Conservation (phyloP, 2,797 vertebrate genomes). For the Rhinogobio ventralis region DNA sequence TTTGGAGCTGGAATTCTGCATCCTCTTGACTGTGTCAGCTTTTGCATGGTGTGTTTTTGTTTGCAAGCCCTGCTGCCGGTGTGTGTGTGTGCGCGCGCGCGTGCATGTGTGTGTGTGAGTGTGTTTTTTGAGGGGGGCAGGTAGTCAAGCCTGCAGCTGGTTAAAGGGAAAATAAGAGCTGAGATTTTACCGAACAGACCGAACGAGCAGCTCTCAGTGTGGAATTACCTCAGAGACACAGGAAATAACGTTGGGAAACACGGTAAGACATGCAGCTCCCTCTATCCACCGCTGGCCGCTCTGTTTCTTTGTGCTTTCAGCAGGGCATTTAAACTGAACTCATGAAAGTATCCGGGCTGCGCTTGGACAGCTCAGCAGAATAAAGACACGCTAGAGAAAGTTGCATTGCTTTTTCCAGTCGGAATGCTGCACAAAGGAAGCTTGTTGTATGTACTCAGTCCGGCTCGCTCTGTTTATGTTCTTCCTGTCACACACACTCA, state of each 20-base stretch:
- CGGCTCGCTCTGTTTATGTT: slow-evolving; percentile 63
- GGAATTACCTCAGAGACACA: slow-evolving; percentile 67
- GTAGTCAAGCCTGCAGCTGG: slow-evolving; percentile 70
- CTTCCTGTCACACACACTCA: slow-evolving; percentile 60
- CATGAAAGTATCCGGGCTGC: slow-evolving; percentile 47
- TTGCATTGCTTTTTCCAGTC: slow-evolving; percentile 74
- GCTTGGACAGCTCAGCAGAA: slow-evolving; percentile 50
- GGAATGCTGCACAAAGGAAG: slow-evolving; percentile 80
- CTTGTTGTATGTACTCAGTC: slow-evolving; percentile 75
- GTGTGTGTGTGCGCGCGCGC: background rate
- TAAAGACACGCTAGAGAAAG: slow-evolving; percentile 67
- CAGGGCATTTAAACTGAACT: slow-evolving; percentile 64
- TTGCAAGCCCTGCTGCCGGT: slow-evolving; percentile 42
- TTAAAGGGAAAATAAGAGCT: slow-evolving; percentile 72
- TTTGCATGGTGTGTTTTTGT: slow-evolving; percentile 58
- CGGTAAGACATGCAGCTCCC: slow-evolving; percentile 71
- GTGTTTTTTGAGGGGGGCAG: slow-evolving; percentile 64
- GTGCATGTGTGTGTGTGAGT: background rate
- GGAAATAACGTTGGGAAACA: slow-evolving; percentile 63
- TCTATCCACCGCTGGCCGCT: slow-evolving; percentile 12
- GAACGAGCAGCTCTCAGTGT: slow-evolving; percentile 60
- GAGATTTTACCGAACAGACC: slow-evolving; percentile 77
- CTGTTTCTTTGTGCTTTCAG: slow-evolving; percentile 53
- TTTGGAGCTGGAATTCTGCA: slow-evolving; percentile 47
- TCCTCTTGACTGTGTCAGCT: slow-evolving; percentile 50